Evolutionary conservation across 2,113 vertebrate genomes (phyloP).

Genomic region (Semicossyphus pulcher): DNA sequence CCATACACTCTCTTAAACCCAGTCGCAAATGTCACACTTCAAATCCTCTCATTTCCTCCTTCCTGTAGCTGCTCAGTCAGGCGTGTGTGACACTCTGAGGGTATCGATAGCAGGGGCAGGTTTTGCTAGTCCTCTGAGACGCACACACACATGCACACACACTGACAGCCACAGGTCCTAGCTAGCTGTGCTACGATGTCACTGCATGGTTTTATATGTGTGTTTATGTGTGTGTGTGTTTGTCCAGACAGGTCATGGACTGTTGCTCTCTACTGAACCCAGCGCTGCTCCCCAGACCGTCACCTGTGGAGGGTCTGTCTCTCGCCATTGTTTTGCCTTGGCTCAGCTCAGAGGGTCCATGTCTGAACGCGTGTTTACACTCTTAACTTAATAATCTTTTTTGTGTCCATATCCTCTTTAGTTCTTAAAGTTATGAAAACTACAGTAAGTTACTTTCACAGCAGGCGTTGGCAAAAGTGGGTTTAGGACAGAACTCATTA

Average conservation of each 20-base stretch:
- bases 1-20: constrained; percentile 50
- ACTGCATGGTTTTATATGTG: constrained; percentile 23
- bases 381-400: not conserved
- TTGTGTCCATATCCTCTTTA: not conserved
- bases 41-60: constrained; percentile 77
- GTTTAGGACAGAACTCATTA: not conserved
- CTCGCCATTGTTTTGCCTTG: not conserved
- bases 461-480: not conserved
- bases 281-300: constrained; percentile 44
- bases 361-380: not conserved
- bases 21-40: constrained; percentile 63
- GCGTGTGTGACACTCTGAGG: constrained; percentile 59
- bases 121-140: constrained; percentile 30
- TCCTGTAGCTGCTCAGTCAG: constrained; percentile 75
- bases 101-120: constrained; percentile 58
- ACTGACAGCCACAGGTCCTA: constrained; percentile 21
- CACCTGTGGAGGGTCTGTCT: constrained; percentile 51
- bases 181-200: constrained; percentile 43
- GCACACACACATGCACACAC: constrained; percentile 8
- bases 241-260: constrained; percentile 60
- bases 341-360: constrained; percentile 3
- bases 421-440: not conserved
- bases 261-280: constrained; percentile 53
- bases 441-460: not conserved
- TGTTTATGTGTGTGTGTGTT: constrained; percentile 35